These are phyloP conservation scores for Trichogramma evanescens DNA, from an alignment of 2,888 invertebrate species.

Conservation along the genomic window DNA sequence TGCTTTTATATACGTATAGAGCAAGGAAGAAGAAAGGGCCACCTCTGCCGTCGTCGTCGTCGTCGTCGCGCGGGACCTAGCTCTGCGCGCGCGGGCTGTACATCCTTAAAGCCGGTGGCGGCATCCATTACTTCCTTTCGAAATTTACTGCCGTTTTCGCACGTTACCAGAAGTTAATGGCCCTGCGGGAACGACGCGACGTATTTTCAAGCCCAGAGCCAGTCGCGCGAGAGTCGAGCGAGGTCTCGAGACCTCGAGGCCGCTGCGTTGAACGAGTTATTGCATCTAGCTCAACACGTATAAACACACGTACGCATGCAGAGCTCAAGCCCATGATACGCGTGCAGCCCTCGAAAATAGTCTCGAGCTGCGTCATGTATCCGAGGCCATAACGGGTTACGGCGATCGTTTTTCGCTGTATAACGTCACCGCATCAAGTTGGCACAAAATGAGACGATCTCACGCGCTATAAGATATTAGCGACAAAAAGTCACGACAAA, in stretches of 20 bases:
- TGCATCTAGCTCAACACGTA: background rate
- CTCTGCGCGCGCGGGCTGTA: conserved; percentile 24
- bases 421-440: too few relatives aligned
- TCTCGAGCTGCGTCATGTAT: too few relatives aligned
- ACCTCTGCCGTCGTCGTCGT: conserved; percentile 22
- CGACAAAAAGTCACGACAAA: too few relatives aligned
- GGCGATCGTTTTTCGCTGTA: too few relatives aligned
- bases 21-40: conserved; percentile 2
- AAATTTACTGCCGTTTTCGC: conserved; percentile 46
- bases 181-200: conserved; percentile 28
- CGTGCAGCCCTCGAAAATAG: too few relatives aligned
- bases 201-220: conserved; percentile 23
- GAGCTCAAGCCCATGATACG: too few relatives aligned
- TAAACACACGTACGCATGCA: too few relatives aligned
- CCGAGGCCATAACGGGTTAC: too few relatives aligned
- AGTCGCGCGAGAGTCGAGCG: background rate
- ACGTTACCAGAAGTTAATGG: conserved; percentile 42
- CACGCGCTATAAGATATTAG: too few relatives aligned
- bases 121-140: conserved; percentile 39
- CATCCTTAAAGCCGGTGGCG: conserved; percentile 37
- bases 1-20: background rate
- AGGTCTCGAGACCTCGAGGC: background rate
- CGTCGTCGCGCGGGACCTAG: conserved; percentile 24
- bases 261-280: conserved; percentile 9
- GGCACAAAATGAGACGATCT: too few relatives aligned